phyloP scores from a whole-genome alignment of 2,113 vertebrate species.

The Galeopterus variegatus region DNA sequence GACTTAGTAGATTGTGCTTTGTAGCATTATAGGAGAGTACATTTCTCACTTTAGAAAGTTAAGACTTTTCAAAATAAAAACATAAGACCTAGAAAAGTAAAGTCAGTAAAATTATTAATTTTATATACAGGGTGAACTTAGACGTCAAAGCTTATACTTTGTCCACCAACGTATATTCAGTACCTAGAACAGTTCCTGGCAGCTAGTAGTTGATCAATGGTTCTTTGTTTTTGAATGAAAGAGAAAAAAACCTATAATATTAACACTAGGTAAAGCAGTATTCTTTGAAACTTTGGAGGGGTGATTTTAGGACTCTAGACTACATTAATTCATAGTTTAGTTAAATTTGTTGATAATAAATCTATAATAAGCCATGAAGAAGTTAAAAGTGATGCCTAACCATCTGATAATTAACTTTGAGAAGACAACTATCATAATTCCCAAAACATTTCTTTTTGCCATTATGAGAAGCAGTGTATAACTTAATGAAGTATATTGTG shows the following conservation, averaged over 20 bases:
- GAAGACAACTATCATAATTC: neutral
- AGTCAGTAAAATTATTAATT: neutral
- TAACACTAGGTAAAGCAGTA: neutral
- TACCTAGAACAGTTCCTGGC: neutral
- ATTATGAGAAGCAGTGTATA: neutral
- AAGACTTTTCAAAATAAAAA: constrained; percentile 27
- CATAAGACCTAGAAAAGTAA: neutral
- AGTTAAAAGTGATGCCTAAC: neutral
- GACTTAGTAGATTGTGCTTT: neutral
- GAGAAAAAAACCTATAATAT: neutral
- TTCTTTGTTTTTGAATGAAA: constrained; percentile 42
- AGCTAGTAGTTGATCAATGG: neutral
- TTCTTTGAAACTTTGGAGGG: constrained; percentile 45
- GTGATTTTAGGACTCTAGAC: neutral
- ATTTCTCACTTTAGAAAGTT: neutral
- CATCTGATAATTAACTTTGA: constrained; percentile 49
- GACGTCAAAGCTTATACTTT: neutral
- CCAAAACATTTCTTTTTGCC: constrained; percentile 31
- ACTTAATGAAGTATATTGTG: neutral
- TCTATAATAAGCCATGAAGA: neutral
- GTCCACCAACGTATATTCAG: neutral
- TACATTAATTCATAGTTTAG: neutral
- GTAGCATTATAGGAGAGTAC: neutral
- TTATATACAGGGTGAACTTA: neutral
- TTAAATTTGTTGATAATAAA: neutral